phyloP scores from a whole-genome alignment of 2,797 vertebrate genomes.

The Neosalanx taihuensis region DNA sequence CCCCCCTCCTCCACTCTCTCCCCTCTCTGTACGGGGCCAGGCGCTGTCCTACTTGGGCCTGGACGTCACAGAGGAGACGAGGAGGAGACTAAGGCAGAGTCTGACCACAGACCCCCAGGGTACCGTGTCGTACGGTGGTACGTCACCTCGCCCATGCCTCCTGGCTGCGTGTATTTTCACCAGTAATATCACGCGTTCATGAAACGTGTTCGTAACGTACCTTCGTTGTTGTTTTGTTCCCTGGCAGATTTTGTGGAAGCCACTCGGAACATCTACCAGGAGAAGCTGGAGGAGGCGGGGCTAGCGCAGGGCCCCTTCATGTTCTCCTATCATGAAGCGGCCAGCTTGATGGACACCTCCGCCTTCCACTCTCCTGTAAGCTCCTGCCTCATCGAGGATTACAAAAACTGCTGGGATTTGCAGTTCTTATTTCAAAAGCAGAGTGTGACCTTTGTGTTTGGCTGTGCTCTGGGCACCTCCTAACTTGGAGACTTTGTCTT shows the following conservation, averaged over 20 bases:
- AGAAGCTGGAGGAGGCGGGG: constrained; percentile 77
- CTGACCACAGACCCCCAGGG: constrained; percentile 84
- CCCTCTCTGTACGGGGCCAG: constrained; percentile 49
- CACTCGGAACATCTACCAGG: constrained; percentile 72
- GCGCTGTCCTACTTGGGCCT: constrained; percentile 84
- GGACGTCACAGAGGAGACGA: constrained; percentile 82
- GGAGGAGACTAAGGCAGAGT: constrained; percentile 73
- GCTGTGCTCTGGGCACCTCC: not conserved
- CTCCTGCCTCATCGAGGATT: not conserved
- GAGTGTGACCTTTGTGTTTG: not conserved
- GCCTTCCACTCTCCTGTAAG: constrained; percentile 88
- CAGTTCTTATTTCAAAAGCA: not conserved
- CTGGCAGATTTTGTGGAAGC: constrained; percentile 79
- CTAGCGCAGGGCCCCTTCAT: constrained; percentile 74
- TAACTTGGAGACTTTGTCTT: constrained; percentile 15
- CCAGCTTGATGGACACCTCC: constrained; percentile 85
- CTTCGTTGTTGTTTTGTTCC: not conserved
- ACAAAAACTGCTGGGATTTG: not conserved
- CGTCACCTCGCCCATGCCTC: not conserved
- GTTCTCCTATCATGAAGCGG: constrained; percentile 86
- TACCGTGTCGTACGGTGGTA: constrained; percentile 87
- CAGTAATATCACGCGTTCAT: constrained; percentile 7
- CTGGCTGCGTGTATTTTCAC: not conserved
- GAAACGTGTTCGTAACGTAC: not conserved
- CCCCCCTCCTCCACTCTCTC: not conserved